These are phyloP conservation scores for Neomorphus geoffroyi DNA, from an alignment of 2,797 vertebrate genomes.

Conservation along the genomic window DNA sequence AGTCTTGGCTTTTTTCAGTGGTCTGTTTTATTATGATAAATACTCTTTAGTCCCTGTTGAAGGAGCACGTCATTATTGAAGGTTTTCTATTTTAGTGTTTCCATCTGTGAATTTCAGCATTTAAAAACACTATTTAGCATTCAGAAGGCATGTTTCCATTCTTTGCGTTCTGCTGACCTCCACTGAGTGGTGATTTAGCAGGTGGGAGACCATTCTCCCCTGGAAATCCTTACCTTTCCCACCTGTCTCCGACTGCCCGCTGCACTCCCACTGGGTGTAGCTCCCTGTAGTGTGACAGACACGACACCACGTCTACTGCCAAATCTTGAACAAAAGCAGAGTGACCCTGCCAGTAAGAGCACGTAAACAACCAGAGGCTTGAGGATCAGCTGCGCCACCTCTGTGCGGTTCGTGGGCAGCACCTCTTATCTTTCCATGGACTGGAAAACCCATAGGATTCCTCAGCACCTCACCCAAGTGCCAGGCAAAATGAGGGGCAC, in stretches of 20 bases:
- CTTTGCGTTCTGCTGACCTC: neutral
- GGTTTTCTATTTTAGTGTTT: neutral
- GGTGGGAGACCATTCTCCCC: neutral
- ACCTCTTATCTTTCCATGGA: neutral
- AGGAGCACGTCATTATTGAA: neutral
- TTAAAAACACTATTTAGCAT: neutral
- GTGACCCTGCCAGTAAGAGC: neutral
- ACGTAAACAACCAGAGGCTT: neutral
- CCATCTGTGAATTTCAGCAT: neutral
- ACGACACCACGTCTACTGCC: neutral
- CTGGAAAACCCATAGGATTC: neutral
- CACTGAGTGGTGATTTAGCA: neutral
- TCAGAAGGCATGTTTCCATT: neutral
- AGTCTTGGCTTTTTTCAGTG: neutral
- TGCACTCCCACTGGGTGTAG: neutral
- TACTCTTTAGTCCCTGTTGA: neutral
- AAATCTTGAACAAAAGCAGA: neutral
- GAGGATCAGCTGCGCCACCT: neutral
- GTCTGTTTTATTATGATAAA: neutral
- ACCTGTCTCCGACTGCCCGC: neutral
- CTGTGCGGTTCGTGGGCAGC: neutral
- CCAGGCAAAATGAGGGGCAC: neutral
- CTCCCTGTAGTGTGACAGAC: neutral
- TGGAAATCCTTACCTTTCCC: neutral
- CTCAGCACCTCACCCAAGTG: accelerated